Conservation (phyloP, 2,113 vertebrate genomes). For the Budorcas taxicolor region DNA sequence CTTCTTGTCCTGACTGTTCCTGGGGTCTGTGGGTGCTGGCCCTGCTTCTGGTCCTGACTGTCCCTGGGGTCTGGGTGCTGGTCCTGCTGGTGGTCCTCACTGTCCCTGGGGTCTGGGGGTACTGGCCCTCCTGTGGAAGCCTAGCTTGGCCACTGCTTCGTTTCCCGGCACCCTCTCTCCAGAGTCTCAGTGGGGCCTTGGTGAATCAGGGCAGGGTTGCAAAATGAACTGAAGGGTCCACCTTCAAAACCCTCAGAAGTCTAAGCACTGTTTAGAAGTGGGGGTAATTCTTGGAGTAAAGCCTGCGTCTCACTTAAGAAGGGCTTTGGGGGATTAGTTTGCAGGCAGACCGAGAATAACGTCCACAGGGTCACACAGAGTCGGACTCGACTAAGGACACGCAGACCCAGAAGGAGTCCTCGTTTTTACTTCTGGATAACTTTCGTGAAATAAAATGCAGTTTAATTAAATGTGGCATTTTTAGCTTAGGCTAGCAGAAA, state of each 20-base stretch:
- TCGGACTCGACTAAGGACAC: neutral
- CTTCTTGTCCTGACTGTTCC: no score
- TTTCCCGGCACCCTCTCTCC: neutral
- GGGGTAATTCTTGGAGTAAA: neutral
- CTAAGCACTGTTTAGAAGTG: neutral
- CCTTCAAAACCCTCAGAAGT: neutral
- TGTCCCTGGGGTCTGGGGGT: no score
- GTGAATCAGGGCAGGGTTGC: neutral
- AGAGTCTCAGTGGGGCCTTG: neutral
- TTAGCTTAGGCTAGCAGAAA: neutral
- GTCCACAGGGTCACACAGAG: neutral
- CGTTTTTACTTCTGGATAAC: neutral
- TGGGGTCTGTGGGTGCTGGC: no score
- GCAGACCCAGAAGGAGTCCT: neutral
- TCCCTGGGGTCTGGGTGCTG: no score
- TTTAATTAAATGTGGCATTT: neutral
- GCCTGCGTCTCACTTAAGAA: neutral
- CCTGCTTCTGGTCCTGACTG: no score
- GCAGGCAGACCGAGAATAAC: neutral
- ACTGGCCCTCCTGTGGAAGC: neutral
- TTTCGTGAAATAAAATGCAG: neutral
- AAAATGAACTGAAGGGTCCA: neutral
- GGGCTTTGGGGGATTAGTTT: neutral
- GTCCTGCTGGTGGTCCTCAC: no score
- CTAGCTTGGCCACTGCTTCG: neutral